phyloP scores from a whole-genome alignment of 2,113 vertebrate genomes.

The Cercocebus atys region DNA sequence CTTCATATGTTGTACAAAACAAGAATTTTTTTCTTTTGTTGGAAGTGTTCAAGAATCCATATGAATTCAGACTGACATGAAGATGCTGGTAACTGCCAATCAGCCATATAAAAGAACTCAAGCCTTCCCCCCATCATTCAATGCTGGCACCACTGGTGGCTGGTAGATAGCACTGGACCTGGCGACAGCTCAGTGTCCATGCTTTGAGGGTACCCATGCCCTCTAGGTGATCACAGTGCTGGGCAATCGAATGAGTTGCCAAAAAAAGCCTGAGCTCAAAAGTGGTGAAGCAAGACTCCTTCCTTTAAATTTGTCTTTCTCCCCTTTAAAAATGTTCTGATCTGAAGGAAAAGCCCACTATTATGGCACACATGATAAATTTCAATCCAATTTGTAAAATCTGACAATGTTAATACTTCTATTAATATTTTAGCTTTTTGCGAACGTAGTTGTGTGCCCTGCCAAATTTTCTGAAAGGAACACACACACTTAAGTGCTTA shows the following conservation, averaged over 20 bases:
- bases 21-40: slow-evolving; percentile 11
- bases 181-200: neutral
- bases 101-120: neutral
- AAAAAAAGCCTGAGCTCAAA: neutral
- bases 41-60: neutral
- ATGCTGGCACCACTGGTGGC: neutral
- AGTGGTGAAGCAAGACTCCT: neutral
- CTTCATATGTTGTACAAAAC: neutral
- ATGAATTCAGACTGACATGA: neutral
- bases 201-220: neutral
- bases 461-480: slow-evolving; percentile 30
- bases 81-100: neutral
- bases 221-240: neutral
- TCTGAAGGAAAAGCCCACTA: neutral
- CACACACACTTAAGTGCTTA: slow-evolving; percentile 6
- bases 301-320: neutral
- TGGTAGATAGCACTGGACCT: fast-evolving
- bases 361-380: neutral
- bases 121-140: fast-evolving
- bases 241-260: neutral
- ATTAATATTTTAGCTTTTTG: slow-evolving; percentile 29
- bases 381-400: slow-evolving; percentile 25
- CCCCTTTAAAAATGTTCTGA: neutral
- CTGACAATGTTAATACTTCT: slow-evolving; percentile 21
- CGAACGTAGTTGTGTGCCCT: neutral